phyloP scores from a whole-genome alignment of 2,797 vertebrate species.

The Setipinna tenuifilis region DNA sequence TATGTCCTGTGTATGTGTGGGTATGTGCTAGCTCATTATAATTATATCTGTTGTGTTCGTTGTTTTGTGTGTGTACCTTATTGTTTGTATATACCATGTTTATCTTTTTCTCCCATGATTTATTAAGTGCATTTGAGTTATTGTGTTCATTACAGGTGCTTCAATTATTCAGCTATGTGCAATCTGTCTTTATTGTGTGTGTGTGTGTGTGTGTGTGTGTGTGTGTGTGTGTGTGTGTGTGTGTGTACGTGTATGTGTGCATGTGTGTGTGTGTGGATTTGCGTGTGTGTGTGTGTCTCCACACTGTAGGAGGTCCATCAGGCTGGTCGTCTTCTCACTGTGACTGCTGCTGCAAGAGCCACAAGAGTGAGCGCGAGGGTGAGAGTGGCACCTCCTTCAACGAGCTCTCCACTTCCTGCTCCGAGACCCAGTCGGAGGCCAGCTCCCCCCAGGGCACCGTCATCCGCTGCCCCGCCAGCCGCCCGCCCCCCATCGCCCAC shows the following conservation, averaged over 20 bases:
- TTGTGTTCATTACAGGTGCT: neutral
- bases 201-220: constrained; percentile 22
- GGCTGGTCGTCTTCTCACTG: constrained; percentile 92
- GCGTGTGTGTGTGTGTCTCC: constrained; percentile 21
- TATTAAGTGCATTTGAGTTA: neutral
- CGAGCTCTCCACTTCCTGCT: constrained; percentile 97
- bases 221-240: neutral
- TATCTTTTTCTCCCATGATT: neutral
- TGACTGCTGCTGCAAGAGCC: constrained; percentile 96
- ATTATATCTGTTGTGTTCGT: too few relatives aligned
- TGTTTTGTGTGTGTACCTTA: too few relatives aligned
- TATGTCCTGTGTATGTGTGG: too few relatives aligned
- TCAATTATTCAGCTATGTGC: neutral
- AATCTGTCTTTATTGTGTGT: constrained; percentile 17
- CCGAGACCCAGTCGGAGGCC: constrained; percentile 95
- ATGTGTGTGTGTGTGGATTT: constrained; percentile 37
- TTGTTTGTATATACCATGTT: neutral
- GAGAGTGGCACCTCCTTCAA: constrained; percentile 97
- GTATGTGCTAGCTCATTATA: too few relatives aligned
- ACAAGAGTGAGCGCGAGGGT: constrained; percentile 91
- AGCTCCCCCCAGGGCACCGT: constrained; percentile 96
- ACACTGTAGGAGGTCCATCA: constrained; percentile 85
- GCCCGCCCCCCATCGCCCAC: constrained; percentile 82
- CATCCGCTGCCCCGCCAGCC: constrained; percentile 87
- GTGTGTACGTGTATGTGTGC: constrained; percentile 36